These are phyloP conservation scores for Rhizoglyphus robini DNA, from an alignment of 1,140 invertebrate genomes.

Conservation along the genomic window DNA sequence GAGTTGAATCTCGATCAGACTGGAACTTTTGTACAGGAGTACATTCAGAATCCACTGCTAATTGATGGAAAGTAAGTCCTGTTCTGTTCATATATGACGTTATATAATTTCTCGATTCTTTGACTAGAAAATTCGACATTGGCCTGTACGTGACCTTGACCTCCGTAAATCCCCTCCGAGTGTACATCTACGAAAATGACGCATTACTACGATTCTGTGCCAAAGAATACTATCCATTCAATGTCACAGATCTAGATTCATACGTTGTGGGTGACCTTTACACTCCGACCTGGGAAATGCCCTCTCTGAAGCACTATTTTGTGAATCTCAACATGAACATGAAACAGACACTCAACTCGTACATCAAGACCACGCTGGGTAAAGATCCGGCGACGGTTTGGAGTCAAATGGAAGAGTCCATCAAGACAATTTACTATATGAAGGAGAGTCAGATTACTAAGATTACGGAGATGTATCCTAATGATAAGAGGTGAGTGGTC, in stretches of 20 bases:
- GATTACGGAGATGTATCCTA: constrained; percentile 36
- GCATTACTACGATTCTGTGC: constrained; percentile 81
- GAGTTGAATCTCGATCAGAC: constrained; percentile 55
- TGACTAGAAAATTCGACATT: constrained; percentile 82
- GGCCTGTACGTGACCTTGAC: constrained; percentile 86
- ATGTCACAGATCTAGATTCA: constrained; percentile 60
- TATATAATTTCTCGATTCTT: constrained; percentile 31
- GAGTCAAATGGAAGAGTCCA: constrained; percentile 62
- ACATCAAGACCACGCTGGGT: constrained; percentile 46
- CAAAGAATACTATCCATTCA: constrained; percentile 76
- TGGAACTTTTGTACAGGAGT: constrained; percentile 81
- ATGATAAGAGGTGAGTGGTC: constrained; percentile 32
- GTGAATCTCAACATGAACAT: constrained; percentile 61
- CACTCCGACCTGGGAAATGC: constrained; percentile 74
- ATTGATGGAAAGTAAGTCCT: constrained; percentile 36
- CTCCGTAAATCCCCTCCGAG: constrained; percentile 71
- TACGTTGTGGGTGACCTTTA: constrained; percentile 93
- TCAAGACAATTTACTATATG: constrained; percentile 52
- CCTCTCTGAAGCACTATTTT: constrained; percentile 63
- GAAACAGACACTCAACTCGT: constrained; percentile 71
- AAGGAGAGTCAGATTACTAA: constrained; percentile 51
- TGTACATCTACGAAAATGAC: constrained; percentile 79
- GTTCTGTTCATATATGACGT: neutral
- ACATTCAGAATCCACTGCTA: constrained; percentile 53
- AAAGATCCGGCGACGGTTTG: constrained; percentile 61